phyloP scores from a whole-genome alignment of 2,797 vertebrate species.

The Odontamblyopus rebecca region DNA sequence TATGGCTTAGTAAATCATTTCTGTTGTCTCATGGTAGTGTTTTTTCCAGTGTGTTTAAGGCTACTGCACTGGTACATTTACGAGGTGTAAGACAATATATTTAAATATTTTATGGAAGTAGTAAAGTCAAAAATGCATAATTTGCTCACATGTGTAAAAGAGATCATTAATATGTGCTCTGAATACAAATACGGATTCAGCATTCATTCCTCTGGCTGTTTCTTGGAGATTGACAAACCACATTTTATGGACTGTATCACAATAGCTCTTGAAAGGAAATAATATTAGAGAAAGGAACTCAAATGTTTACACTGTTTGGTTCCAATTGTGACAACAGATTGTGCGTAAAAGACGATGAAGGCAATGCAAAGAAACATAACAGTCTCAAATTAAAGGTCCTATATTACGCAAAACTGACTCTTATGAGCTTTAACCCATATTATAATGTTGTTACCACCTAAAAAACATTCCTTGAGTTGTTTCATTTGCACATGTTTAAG shows the following conservation, averaged over 20 bases:
- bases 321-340: no score
- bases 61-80: conserved; percentile 70
- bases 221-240: not conserved
- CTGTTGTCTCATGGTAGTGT: conserved; percentile 51
- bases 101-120: conserved; percentile 80
- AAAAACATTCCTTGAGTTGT: no score
- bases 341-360: no score
- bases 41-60: conserved; percentile 46
- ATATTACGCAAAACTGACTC: no score
- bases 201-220: conserved; percentile 34
- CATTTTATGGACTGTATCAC: not conserved
- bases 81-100: conserved; percentile 76
- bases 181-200: conserved; percentile 75
- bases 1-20: conserved; percentile 77
- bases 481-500: no score
- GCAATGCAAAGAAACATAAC: no score
- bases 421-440: no score
- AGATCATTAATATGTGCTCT: conserved; percentile 71
- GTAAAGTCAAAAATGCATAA: conserved; percentile 82
- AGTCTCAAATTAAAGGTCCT: no score
- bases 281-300: not conserved
- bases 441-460: no score
- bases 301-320: no score
- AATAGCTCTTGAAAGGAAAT: not conserved
- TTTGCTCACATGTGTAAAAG: conserved; percentile 79